Conservation (phyloP, 1,140 invertebrate genomes). For the Anastatus disparis region DNA sequence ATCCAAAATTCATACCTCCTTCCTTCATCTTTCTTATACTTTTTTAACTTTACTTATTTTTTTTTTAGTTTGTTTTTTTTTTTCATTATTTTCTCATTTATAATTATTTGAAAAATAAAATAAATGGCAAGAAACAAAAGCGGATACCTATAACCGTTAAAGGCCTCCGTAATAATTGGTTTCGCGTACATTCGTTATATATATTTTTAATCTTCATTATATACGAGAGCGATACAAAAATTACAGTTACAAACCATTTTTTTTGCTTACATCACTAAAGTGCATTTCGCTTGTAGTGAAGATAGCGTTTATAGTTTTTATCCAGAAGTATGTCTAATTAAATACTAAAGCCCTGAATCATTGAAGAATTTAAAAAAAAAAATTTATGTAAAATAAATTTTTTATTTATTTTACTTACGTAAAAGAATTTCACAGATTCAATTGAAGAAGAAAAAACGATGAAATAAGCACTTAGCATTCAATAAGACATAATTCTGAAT, state of each 20-base stretch:
- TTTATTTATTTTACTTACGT: too few relatives aligned
- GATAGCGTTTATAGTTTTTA: not conserved
- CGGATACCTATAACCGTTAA: not conserved
- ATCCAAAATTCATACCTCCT: not conserved
- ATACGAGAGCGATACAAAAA: conserved; percentile 29
- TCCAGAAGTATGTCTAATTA: not conserved
- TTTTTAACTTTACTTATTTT: not conserved
- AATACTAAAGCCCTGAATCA: too few relatives aligned
- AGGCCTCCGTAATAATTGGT: conserved; percentile 17
- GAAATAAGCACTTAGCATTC: too few relatives aligned
- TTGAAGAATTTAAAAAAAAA: too few relatives aligned
- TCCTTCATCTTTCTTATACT: not conserved
- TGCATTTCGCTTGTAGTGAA: conserved; percentile 18
- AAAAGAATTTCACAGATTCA: too few relatives aligned
- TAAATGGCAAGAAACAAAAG: conserved; percentile 12
- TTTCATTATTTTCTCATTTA: not conserved
- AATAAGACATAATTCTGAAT: too few relatives aligned
- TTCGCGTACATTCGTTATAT: conserved; percentile 4
- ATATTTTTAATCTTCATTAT: conserved; percentile 23
- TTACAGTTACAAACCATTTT: conserved; percentile 27
- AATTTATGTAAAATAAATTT: too few relatives aligned
- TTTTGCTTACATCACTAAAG: conserved; percentile 28
- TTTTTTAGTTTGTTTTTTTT: not conserved
- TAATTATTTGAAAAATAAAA: not conserved
- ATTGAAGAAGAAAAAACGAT: too few relatives aligned